A percentile compares a stretch with the other conserved stretches of the same genome.
These are phyloP conservation scores for Selene dorsalis DNA, from an alignment of 2,797 vertebrate genomes.

Conservation along the genomic window DNA sequence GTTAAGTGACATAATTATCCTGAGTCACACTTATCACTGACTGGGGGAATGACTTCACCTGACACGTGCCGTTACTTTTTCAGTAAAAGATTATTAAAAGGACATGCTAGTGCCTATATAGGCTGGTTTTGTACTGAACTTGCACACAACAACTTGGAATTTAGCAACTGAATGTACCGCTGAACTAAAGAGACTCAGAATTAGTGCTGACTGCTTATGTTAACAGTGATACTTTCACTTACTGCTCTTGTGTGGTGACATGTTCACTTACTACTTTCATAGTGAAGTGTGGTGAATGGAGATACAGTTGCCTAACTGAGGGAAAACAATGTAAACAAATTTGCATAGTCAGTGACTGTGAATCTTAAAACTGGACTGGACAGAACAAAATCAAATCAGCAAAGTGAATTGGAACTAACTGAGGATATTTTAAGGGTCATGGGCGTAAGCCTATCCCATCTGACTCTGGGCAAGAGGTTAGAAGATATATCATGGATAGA, in stretches of 20 bases:
- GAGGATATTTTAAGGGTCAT: neutral
- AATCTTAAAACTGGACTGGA: neutral
- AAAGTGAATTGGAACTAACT: neutral
- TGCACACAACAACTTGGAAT: neutral
- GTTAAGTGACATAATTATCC: neutral
- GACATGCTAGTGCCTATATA: neutral
- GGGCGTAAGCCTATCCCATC: neutral
- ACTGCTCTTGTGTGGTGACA: neutral
- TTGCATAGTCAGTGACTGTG: neutral
- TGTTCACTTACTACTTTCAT: neutral
- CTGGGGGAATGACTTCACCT: conserved; percentile 1
- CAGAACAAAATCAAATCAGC: neutral
- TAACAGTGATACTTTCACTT: neutral
- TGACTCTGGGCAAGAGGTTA: neutral
- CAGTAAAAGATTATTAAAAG: conserved; percentile 10
- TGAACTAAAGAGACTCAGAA: neutral
- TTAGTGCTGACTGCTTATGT: neutral
- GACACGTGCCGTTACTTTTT: neutral
- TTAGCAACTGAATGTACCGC: neutral
- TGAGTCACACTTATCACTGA: neutral
- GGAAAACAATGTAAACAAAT: neutral
- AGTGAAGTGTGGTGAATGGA: neutral
- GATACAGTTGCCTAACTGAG: neutral
- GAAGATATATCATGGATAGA: neutral
- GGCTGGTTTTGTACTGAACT: neutral